phyloP scores from a whole-genome alignment of 2,113 vertebrate species.

The Eptesicus fuscus region DNA sequence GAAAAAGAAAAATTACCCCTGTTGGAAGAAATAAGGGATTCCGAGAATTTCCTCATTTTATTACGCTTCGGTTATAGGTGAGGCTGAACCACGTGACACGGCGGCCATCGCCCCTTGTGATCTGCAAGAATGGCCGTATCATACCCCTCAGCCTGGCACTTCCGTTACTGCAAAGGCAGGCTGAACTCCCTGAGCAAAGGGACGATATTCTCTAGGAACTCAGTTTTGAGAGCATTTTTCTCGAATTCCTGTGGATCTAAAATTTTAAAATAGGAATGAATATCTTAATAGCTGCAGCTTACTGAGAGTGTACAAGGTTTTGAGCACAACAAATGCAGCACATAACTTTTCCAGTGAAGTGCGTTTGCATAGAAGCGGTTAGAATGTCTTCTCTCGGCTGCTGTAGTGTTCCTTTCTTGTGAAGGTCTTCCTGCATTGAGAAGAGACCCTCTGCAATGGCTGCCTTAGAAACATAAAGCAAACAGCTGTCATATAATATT shows the following conservation, averaged over 20 bases:
- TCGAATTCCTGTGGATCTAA: conserved; percentile 69
- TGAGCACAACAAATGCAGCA: conserved; percentile 79
- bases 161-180: neutral
- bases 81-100: neutral
- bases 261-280: conserved; percentile 73
- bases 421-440: conserved; percentile 75
- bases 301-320: conserved; percentile 75
- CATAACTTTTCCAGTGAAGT: conserved; percentile 72
- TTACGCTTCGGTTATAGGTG: neutral
- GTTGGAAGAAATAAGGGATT: neutral
- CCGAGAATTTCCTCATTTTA: conserved; percentile 17
- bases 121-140: neutral
- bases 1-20: neutral
- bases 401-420: conserved; percentile 64
- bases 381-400: conserved; percentile 61
- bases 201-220: conserved; percentile 31
- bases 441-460: conserved; percentile 81
- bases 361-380: conserved; percentile 77
- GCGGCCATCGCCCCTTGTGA: neutral
- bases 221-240: conserved; percentile 67
- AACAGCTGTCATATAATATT: conserved; percentile 77
- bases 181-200: neutral
- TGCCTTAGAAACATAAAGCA: conserved; percentile 84
- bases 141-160: neutral
- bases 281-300: conserved; percentile 74